Base-by-base conservation (phyloP, 2,113 vertebrate species). In the Phyllostomus discolor region DNA sequence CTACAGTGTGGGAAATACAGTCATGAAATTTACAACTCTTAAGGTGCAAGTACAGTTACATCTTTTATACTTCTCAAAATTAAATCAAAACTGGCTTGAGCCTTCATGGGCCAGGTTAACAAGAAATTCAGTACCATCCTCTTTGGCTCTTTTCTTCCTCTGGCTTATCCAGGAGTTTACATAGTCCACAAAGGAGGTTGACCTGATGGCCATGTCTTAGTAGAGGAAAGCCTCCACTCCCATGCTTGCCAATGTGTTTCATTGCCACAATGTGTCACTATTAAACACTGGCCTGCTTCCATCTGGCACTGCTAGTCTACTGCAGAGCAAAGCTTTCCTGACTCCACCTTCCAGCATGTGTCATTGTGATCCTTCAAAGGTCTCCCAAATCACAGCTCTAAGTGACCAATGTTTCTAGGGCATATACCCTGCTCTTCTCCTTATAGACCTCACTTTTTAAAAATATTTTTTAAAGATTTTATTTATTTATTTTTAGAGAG, bases 31-130 rank as follows among this genome's bases (percentile, higher is more conserved):
- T 78, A 50, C 2, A 86, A 50, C 20, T 87, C 41, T 91, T 76
- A 24, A 96, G 10, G 43, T 62, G 22, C n/a, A 69, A 94, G 41
- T 67, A 67, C 7, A 94, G 52, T 78, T 31, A n/a, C 24, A 87
- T 38, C 41, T 81, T 73, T 91, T 82, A 19, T 88, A 62, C 50
- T 91, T 95, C 19, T 93, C 75, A 33, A 85, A 54, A 75, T 62
- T 76, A 95, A 62, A 76, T 64, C n/a, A 90, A 95, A 93, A 87
- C 33, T 82, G 59, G 11, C 50, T 95, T 92, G 79, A 85, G 2
- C 54, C 41, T 41, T 90, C 86, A 70, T 22, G 50, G 26, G 7
- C 57, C 59, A 90, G 46, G 62, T 43, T 69, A 95, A n/a, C 75
- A 86, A 59, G 57, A 89, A 69, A 28, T 73, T 81, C 28, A 87